phyloP scores from a whole-genome alignment of 2,113 vertebrate species.

The Phylloscopus trochilus region DNA sequence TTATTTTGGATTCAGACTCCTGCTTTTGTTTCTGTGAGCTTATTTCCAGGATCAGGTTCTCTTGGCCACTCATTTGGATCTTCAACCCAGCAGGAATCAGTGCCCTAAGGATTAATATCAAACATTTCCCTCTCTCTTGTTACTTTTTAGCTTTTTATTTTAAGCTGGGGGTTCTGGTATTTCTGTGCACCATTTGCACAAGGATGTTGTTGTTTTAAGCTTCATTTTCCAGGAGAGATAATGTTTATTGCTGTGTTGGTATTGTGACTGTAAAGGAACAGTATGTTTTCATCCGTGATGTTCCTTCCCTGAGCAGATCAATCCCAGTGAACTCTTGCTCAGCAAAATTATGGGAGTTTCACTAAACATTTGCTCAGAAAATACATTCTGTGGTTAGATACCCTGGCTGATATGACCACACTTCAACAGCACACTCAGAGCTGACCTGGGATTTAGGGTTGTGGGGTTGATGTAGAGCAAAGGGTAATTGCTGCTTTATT shows the following conservation, averaged over 20 bases:
- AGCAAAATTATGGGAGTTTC: constrained; percentile 30
- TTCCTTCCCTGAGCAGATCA: constrained; percentile 43
- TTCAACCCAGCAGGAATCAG: background rate
- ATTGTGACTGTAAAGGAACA: constrained; percentile 47
- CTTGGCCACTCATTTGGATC: background rate
- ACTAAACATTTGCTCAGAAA: constrained; percentile 47
- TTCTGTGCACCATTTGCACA: background rate
- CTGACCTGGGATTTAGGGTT: background rate
- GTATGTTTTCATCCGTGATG: background rate
- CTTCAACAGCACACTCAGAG: background rate
- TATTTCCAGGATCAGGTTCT: background rate
- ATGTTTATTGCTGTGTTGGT: constrained; percentile 28
- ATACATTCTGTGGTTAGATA: constrained; percentile 29
- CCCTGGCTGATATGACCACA: background rate
- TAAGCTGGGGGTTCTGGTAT: background rate
- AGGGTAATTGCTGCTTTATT: background rate
- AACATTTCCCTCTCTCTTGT: background rate
- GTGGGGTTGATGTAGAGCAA: background rate
- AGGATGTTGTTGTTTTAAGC: constrained; percentile 3
- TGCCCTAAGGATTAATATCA: background rate
- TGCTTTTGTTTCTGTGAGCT: background rate
- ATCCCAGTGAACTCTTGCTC: constrained; percentile 12
- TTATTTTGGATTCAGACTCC: background rate
- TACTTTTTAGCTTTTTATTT: background rate
- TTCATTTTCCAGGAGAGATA: background rate